Conservation (phyloP, 2,888 invertebrate genomes). For the Conistra vaccinii region DNA sequence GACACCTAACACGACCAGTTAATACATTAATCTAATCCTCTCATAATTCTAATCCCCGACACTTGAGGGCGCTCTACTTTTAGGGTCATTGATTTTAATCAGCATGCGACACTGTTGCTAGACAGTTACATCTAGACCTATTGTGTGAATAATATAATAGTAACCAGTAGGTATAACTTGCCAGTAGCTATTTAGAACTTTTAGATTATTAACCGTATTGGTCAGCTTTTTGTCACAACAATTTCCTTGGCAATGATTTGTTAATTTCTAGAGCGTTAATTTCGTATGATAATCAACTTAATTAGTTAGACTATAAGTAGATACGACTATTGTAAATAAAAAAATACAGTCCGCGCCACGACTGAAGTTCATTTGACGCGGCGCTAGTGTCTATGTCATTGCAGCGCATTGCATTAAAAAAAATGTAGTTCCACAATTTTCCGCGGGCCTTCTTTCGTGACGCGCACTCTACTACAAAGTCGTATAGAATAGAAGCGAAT, state of each 20-base stretch:
- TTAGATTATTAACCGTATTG: not conserved
- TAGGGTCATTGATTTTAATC: conserved; percentile 54
- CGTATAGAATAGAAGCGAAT: not conserved
- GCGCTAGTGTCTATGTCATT: too few relatives aligned
- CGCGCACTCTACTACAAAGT: not conserved
- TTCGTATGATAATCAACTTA: not conserved
- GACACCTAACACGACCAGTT: conserved; percentile 56
- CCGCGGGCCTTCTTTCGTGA: too few relatives aligned
- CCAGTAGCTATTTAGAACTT: not conserved
- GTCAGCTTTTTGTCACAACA: not conserved
- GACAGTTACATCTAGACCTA: conserved; percentile 26
- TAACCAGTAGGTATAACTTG: not conserved
- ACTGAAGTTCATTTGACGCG: too few relatives aligned
- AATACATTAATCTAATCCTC: conserved; percentile 54
- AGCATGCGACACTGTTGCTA: conserved; percentile 45
- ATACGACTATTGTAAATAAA: not conserved
- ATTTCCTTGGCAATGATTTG: not conserved
- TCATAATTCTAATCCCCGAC: conserved; percentile 52
- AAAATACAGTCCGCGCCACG: not conserved
- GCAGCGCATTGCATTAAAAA: too few relatives aligned
- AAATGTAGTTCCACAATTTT: too few relatives aligned
- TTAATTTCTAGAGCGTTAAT: not conserved
- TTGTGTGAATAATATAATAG: conserved; percentile 20
- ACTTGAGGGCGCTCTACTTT: conserved; percentile 60
- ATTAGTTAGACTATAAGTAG: not conserved